Conservation (phyloP, 2,888 invertebrate species). For the Xestia xanthographa region DNA sequence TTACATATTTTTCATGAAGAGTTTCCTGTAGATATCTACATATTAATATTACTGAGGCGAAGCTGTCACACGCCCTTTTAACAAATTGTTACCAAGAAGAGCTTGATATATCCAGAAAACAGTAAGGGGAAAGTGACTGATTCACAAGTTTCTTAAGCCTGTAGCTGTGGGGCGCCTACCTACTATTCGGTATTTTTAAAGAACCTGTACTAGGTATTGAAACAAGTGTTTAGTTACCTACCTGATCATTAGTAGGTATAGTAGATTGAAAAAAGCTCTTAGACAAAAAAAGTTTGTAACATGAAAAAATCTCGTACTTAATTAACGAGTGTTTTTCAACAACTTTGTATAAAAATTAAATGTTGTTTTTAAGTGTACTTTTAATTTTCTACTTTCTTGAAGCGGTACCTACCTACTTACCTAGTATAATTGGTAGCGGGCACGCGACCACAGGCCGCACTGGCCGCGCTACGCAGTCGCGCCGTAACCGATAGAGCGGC, state of each 20-base stretch:
- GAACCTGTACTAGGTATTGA: background rate
- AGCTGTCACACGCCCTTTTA: conserved; percentile 12
- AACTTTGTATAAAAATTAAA: conserved; percentile 12
- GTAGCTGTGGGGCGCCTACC: background rate
- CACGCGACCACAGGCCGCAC: conserved; percentile 60
- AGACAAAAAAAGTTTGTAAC: background rate
- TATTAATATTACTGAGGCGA: conserved; percentile 22
- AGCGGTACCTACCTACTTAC: conserved; percentile 10
- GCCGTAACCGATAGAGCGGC: conserved; percentile 60
- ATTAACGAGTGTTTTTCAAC: conserved; percentile 4
- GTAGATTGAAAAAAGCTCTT: background rate
- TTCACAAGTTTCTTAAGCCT: background rate
- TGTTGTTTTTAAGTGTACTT: conserved; percentile 32
- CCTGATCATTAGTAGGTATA: background rate
- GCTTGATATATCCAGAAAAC: conserved; percentile 21
- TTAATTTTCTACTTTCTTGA: conserved; percentile 54
- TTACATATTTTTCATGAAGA: conserved; percentile 29
- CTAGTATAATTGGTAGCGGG: conserved; percentile 57
- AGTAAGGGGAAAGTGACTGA: conserved; percentile 17
- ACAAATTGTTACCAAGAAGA: conserved; percentile 44
- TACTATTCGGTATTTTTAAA: background rate
- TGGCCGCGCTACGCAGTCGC: conserved; percentile 12
- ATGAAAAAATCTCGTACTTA: background rate
- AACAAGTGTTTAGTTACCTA: background rate
- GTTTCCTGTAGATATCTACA: conserved; percentile 25